Base-by-base conservation (phyloP, 2,888 invertebrate genomes). In the Latrodectus elegans region DNA sequence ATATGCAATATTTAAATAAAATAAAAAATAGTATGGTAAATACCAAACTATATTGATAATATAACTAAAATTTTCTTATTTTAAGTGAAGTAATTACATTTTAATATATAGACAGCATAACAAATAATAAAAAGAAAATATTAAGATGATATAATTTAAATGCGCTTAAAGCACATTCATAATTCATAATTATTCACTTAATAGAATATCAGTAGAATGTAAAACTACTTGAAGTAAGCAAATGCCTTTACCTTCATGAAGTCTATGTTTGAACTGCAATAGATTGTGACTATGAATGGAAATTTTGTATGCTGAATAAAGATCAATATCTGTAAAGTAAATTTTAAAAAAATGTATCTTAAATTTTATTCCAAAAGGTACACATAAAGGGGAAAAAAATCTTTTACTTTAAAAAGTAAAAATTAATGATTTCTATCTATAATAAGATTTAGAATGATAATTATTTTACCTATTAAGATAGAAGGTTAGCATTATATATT, bases 251-350 rank as follows among this genome's bases (percentile, higher is more conserved):
- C 89, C 90, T 76, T 89, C 88, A 88, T 91, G 92, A 79, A 84
- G 70, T 67, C 76, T 88, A 53, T 80, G 83, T n/a, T 88, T 93
- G 89, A 95, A 92, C 90, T 94, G 93, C 90, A 93, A 93, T 83
- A 94, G 93, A 91, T 94, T 94, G 90, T 94, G 94, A 72, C 94
- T 93, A 72, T 94, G 93, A 71, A 94, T 93, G 88, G 94, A 94
- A 77, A 94, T 94, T 90, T 94, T 94, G 91, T 95, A 95, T 71
- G 95, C 93, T 91, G 94, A 94, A 91, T 95, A 95, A 83, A 95
- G 93, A 92, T 95, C 95, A 89, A 94, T 72, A 83, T 83, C 86
- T 89, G 53, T 17, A 68, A 84, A 76, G n/a, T 52, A 17, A 60
- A 75, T 67, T 9, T 10, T 53, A 60, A 55, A 17, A 74, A 49